These are phyloP conservation scores for Leptinotarsa rubiginosa DNA, from an alignment of 2,888 invertebrate genomes.

Conservation along the genomic window DNA sequence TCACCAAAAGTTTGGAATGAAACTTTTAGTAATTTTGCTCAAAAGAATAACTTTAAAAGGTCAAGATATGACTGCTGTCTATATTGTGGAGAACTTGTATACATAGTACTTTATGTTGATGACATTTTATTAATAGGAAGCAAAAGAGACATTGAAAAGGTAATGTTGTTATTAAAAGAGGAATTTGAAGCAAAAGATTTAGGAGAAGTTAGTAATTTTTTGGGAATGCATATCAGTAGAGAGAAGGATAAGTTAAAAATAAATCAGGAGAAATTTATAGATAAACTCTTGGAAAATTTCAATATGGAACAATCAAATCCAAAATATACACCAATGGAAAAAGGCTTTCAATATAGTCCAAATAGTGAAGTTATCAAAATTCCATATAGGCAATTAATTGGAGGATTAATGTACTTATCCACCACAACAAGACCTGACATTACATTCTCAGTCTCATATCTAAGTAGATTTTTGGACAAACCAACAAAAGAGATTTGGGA, in stretches of 20 bases:
- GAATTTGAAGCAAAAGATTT: constrained; percentile 41
- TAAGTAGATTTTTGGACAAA: constrained; percentile 42
- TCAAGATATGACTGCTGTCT: constrained; percentile 27
- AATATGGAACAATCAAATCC: constrained; percentile 36
- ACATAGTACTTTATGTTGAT: constrained; percentile 45
- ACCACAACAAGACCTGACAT: constrained; percentile 45
- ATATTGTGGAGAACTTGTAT: constrained; percentile 28
- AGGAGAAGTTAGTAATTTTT: constrained; percentile 19
- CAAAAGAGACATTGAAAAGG: constrained; percentile 27
- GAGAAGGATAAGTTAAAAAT: constrained; percentile 36
- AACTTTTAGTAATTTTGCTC: constrained; percentile 8
- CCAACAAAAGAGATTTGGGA: constrained; percentile 42
- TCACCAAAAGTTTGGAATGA: constrained; percentile 42
- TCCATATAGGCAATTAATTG: constrained; percentile 40
- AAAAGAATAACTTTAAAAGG: constrained; percentile 17
- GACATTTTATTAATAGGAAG: constrained; percentile 39
- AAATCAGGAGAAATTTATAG: constrained; percentile 33
- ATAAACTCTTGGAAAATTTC: constrained; percentile 39
- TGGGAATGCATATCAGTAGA: constrained; percentile 41
- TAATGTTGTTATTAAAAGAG: constrained; percentile 28
- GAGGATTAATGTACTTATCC: constrained; percentile 42
- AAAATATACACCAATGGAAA: constrained; percentile 36
- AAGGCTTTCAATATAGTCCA: constrained; percentile 35
- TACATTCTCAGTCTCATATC: constrained; percentile 43
- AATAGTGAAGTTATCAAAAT: constrained; percentile 33